Base-by-base conservation (phyloP, 2,888 invertebrate species). In the Noctuana brunneofusca region DNA sequence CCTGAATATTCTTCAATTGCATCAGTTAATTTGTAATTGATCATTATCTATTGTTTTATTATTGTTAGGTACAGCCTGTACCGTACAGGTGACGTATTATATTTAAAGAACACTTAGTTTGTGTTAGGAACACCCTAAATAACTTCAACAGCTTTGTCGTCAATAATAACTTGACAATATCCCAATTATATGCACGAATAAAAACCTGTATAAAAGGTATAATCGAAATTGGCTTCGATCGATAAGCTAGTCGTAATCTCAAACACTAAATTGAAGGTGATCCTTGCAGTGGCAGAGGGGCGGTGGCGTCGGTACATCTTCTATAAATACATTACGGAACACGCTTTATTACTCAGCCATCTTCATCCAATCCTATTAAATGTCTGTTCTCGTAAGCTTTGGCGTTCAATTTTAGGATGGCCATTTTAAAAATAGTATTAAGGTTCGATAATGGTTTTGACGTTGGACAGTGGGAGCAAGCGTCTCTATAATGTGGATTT, bases 361-460 rank as follows among this genome's bases (percentile, higher is more conserved):
- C 87, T 84, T 86, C 83, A 84, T 88, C 85, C 87, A 88, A 91
- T 91, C 89, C 87, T 87, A 87, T 90, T 90, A 89, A 84, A 84
- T 80, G 84, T 83, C 83, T 83, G 83, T 83, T 85, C 80, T 79
- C 80, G 79, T 81, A 76, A 79, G 83, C 82, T 79, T 81, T 81
- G 79, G 75, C 78, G 80, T 83, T 84, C 78, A 80, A 79, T 82
- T 82, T 86, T 84, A 86, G 83, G 79, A 86, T 83, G 78, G 84
- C 85, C 82, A 84, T 89, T 89, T 87, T 84, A 77, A 74, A 84
- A 87, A 88, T 83, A 84, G 81, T 86, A 84, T 83, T 83, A 87
- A 83, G 88, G 84, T 84, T 87, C 84, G 80, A 88, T 89, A 87
- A 89, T 86, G 80, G 83, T 81, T 84, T 86, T 84, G 84, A 78